Evolutionary conservation across 2,888 invertebrate species (phyloP).

Genomic region (Belgica antarctica): DNA sequence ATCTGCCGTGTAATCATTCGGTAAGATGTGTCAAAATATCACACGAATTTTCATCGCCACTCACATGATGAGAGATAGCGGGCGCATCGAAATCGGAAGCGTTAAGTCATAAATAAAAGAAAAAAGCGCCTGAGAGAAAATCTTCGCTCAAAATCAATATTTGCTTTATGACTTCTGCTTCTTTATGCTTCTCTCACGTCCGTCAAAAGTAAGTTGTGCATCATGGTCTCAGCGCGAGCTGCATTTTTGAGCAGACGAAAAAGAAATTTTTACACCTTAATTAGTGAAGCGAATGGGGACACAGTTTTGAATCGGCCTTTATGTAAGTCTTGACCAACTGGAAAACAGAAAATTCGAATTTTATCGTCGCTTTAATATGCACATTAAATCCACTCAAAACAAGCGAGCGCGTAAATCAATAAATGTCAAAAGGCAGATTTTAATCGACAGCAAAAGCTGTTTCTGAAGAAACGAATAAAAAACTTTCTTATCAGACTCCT

Average conservation of each 20-base stretch:
- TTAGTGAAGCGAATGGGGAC: constrained; percentile 26
- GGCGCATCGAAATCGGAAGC: constrained; percentile 12
- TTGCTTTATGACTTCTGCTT: constrained; percentile 16
- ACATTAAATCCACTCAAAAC: no score
- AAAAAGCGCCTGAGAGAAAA: background rate
- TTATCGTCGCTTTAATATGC: background rate
- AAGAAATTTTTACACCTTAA: constrained; percentile 20
- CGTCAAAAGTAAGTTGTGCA: constrained; percentile 4
- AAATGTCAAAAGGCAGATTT: background rate
- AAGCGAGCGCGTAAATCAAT: background rate
- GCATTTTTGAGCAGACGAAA: constrained; percentile 16
- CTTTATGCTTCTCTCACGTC: background rate
- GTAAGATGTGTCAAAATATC: constrained; percentile 21
- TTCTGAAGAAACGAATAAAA: no score
- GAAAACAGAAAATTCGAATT: background rate
- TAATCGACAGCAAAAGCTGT: background rate
- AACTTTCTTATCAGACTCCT: no score
- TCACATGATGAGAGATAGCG: background rate
- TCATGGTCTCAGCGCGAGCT: background rate
- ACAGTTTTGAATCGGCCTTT: background rate
- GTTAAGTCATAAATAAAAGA: constrained; percentile 28
- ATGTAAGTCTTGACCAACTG: background rate
- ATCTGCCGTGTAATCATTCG: constrained; percentile 9
- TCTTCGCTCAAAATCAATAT: constrained; percentile 4
- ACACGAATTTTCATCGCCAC: constrained; percentile 12